Conservation (phyloP, 64 coral and sea anemone genomes). For the Pachyseris speciosa region DNA sequence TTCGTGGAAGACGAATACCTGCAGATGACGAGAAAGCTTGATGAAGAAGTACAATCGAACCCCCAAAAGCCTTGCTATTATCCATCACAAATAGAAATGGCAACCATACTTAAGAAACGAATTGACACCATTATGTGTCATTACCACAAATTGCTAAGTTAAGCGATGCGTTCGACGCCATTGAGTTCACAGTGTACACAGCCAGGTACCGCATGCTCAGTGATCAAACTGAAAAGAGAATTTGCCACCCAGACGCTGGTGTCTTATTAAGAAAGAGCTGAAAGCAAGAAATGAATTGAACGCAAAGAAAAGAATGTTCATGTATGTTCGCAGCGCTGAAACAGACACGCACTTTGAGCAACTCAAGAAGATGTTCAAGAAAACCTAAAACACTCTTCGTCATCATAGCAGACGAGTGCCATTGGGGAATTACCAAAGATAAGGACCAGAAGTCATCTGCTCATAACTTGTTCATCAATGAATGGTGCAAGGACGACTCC, state of each 20-base stretch:
- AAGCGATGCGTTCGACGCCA: constrained; percentile 51
- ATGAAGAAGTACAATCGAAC: not conserved
- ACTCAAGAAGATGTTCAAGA: constrained; percentile 30
- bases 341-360: constrained; percentile 41
- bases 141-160: constrained; percentile 61
- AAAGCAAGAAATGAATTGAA: not conserved
- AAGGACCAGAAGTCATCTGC: constrained; percentile 62
- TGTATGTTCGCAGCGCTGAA: constrained; percentile 68
- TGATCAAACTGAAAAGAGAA: constrained; percentile 71
- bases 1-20: not conserved
- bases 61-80: constrained; percentile 66
- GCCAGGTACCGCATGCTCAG: constrained; percentile 73
- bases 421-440: constrained; percentile 74
- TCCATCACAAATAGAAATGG: constrained; percentile 77
- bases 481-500: constrained; percentile 27
- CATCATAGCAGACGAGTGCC: constrained; percentile 74
- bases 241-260: constrained; percentile 70
- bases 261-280: constrained; percentile 49
- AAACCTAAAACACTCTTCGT: constrained; percentile 54
- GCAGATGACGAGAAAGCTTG: constrained; percentile 34
- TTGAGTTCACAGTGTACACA: constrained; percentile 72
- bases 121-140: constrained; percentile 63
- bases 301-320: constrained; percentile 52
- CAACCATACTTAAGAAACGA: constrained; percentile 42
- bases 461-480: constrained; percentile 59